Conservation (phyloP, 2,113 vertebrate species). For the Nannobrachium achirus region DNA sequence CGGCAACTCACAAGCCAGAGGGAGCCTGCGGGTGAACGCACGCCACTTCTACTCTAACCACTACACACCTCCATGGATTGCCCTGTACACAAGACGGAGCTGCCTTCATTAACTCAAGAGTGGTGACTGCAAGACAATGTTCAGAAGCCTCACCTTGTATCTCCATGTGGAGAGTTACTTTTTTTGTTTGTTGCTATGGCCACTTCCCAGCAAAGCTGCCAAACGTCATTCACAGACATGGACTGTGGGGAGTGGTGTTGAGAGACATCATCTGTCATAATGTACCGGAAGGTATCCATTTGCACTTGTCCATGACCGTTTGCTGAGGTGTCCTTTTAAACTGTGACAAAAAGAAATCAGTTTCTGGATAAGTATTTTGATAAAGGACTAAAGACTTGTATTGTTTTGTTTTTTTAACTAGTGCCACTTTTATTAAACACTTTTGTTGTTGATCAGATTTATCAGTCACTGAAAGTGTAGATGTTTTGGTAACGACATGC, state of each 20-base stretch:
- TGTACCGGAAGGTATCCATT: too few relatives aligned
- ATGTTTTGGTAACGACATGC: constrained; percentile 1
- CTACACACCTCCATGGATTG: neutral
- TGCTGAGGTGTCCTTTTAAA: neutral
- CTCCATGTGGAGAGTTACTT: neutral
- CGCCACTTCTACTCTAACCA: constrained; percentile 87
- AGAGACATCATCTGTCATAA: too few relatives aligned
- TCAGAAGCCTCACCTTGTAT: neutral
- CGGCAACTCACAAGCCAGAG: constrained; percentile 76
- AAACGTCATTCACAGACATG: neutral
- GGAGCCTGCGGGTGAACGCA: constrained; percentile 86
- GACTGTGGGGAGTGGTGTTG: neutral
- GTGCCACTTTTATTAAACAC: constrained; percentile 35
- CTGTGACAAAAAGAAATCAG: neutral
- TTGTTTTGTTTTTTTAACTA: neutral
- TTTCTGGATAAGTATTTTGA: neutral
- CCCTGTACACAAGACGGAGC: neutral
- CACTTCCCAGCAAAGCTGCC: too few relatives aligned
- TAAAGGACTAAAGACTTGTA: neutral
- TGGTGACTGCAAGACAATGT: too few relatives aligned
- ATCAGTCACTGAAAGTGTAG: constrained; percentile 1
- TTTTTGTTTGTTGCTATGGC: neutral
- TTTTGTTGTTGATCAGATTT: constrained; percentile 8
- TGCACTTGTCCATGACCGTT: too few relatives aligned
- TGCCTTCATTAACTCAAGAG: too few relatives aligned